Evolutionary conservation across 2,797 vertebrate genomes (phyloP).

Genomic region (Phylloscopus collybita): DNA sequence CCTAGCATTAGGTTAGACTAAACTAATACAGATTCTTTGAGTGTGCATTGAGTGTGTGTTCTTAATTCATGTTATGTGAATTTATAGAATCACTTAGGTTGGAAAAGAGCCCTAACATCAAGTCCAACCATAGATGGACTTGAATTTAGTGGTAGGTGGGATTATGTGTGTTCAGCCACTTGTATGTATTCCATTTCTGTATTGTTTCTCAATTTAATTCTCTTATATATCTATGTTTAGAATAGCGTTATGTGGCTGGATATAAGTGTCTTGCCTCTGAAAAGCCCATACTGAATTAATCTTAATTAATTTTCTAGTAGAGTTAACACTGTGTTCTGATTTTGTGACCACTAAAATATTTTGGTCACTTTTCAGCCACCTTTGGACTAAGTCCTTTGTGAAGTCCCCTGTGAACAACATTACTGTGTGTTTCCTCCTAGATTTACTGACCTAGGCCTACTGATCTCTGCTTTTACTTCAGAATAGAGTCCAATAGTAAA

Average conservation of each 20-base stretch:
- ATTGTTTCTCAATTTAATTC: neutral
- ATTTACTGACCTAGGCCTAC: neutral
- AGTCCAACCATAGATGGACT: neutral
- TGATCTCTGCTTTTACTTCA: neutral
- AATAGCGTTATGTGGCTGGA: neutral
- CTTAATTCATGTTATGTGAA: neutral
- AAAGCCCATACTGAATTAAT: neutral
- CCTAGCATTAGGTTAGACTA: neutral
- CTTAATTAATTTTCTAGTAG: neutral
- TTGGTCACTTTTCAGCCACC: neutral
- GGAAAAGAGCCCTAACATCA: neutral
- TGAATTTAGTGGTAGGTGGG: neutral
- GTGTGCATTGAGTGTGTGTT: neutral
- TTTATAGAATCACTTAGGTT: neutral
- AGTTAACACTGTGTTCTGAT: neutral
- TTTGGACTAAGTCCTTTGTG: neutral
- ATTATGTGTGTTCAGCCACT: neutral
- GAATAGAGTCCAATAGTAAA: neutral
- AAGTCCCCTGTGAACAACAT: neutral
- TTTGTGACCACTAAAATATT: neutral
- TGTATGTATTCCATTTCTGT: neutral
- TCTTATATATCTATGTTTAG: neutral
- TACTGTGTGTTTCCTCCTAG: neutral
- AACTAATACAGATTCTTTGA: neutral
- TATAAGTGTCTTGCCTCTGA: neutral